Base-by-base conservation (phyloP, 2,888 invertebrate genomes). In the Campoplex capitator region DNA sequence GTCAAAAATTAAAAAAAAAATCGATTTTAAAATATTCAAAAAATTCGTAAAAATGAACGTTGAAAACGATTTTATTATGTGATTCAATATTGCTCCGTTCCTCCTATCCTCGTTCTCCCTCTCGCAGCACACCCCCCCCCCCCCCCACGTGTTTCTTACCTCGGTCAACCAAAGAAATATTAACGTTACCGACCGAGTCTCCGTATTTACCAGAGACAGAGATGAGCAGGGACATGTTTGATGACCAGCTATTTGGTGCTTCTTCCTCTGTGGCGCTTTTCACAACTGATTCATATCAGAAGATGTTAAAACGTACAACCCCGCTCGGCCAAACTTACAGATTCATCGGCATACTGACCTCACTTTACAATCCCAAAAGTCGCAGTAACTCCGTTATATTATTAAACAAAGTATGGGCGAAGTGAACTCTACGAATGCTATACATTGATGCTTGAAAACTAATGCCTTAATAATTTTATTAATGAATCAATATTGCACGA, bases 111-210 rank as follows among this genome's bases (percentile, higher is more conserved):
- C 32, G 32, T 62, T 32, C 32, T 32, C 6, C 16, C 62, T 32
- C 16, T 32, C 42, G 38, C 3, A 13, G 13, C 28, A 28, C 23
- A 23, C 23, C 23, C 23, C 23, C 23, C 23, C 23, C 23, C 11
- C 7, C 32, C 4, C 13, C 32, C 62, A 62, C 62, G 62, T 62
- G 32, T 32, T 62, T 62, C 32, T 62, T 42, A 42, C 32, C 62
- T 62, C 62, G 32, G 62, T 32, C 62, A 62, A 62, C 62, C 62
- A 62, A 62, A 32, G 62, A 62, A 62, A 62, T 62, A 62, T 32
- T 62, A 32, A 32, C 62, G 1, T 62, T 62, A 62, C 62, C 62
- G 62, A 32, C 62, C 62, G 62, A 62, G 62, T 4, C 62, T 32
- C 32, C 32, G 32, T 62, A 62, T 62, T 62, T 62, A 62, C 62